A percentile compares a stretch with the other conserved stretches of the same genome.
These are phyloP conservation scores for Dicyrtoma fusca DNA, from an alignment of 2,888 invertebrate species.

Conservation along the genomic window DNA sequence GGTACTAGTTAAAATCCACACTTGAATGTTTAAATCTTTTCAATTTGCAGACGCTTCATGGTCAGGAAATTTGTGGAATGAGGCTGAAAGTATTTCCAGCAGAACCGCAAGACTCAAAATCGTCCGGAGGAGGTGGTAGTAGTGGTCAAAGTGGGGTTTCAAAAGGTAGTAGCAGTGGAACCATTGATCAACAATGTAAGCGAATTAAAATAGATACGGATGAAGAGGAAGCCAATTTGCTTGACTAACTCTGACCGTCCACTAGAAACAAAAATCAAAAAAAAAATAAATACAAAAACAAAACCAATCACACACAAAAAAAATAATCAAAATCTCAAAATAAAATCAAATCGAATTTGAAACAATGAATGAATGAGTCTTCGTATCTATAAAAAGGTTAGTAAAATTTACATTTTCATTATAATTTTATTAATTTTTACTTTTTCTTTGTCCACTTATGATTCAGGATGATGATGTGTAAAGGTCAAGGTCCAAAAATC, in stretches of 20 bases:
- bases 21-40: too few relatives aligned
- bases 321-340: not conserved
- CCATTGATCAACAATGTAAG: constrained; percentile 56
- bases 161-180: constrained; percentile 39
- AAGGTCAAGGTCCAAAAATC: constrained; percentile 13
- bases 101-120: constrained; percentile 62
- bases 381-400: too few relatives aligned
- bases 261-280: not conserved
- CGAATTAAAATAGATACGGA: constrained; percentile 55
- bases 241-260: constrained; percentile 28
- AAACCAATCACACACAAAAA: constrained; percentile 4
- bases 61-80: constrained; percentile 83
- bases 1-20: too few relatives aligned
- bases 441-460: constrained; percentile 28
- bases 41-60: constrained; percentile 74
- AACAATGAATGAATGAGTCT: constrained; percentile 4
- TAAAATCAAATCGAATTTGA: not conserved
- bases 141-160: constrained; percentile 26
- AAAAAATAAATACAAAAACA: not conserved
- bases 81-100: constrained; percentile 87
- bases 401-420: too few relatives aligned
- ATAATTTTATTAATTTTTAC: constrained; percentile 8
- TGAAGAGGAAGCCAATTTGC: constrained; percentile 29
- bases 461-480: constrained; percentile 29
- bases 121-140: constrained; percentile 31